Percentiles rank a stretch among this genome's conserved stretches.
Conservation (phyloP, 2,888 invertebrate species). For the Campoplex nolae region DNA sequence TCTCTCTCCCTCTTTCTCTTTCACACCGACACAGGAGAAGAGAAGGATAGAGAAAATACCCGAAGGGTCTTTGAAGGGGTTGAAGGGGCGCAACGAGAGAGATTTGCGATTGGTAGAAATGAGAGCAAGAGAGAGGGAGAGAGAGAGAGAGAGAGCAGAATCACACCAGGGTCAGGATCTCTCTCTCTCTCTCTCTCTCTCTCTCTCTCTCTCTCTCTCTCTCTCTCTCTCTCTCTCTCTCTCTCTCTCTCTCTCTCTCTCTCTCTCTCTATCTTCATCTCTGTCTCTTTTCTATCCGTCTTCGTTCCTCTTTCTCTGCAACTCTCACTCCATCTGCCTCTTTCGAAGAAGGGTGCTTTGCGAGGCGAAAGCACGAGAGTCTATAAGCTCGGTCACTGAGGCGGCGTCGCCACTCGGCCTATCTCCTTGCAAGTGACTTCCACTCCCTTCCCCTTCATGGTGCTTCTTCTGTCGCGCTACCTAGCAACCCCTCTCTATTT, state of each 20-base stretch:
- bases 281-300: conserved; percentile 10
- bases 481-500: conserved; percentile 76
- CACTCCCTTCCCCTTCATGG: conserved; percentile 48
- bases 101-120: conserved; percentile 22
- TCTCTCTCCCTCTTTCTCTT: conserved; percentile 33
- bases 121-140: conserved; percentile 37
- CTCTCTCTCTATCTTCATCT: background rate
- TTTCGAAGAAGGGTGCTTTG: conserved; percentile 70
- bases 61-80: conserved; percentile 58
- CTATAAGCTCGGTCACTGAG: conserved; percentile 82
- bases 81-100: conserved; percentile 35
- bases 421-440: conserved; percentile 78
- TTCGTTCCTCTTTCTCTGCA: background rate
- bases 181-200: conserved; percentile 12
- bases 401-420: conserved; percentile 81
- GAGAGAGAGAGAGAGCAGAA: conserved; percentile 56
- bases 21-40: conserved; percentile 34
- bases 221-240: background rate
- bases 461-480: conserved; percentile 69
- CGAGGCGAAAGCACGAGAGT: conserved; percentile 79
- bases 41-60: conserved; percentile 73
- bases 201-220: background rate
- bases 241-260: conserved; percentile 23
- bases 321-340: conserved; percentile 19
- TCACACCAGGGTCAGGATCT: conserved; percentile 56